Evolutionary conservation across 2,888 invertebrate genomes (phyloP).

Genomic region (Microdon myrmicae): DNA sequence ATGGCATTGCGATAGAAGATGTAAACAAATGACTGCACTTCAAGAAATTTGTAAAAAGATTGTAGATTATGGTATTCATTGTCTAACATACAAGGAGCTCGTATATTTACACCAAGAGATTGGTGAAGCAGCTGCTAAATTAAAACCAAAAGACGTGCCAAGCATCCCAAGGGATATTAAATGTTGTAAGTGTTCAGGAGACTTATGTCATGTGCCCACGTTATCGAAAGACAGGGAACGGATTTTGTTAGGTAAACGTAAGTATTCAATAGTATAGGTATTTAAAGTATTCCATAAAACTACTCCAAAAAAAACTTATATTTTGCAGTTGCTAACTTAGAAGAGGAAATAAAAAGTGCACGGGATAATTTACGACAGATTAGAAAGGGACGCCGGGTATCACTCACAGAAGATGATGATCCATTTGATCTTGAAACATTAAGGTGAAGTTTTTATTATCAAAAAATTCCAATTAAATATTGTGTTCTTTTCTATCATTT

Average conservation of each 20-base stretch:
- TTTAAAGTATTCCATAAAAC: background rate
- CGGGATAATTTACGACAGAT: conserved; percentile 57
- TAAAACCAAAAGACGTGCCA: conserved; percentile 53
- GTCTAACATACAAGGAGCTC: conserved; percentile 58
- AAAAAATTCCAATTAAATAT: no score
- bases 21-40: conserved; percentile 52
- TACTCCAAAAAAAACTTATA: background rate
- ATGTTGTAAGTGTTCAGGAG: conserved; percentile 60
- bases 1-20: conserved; percentile 57
- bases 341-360: conserved; percentile 60
- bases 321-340: conserved; percentile 58
- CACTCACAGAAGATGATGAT: conserved; percentile 6
- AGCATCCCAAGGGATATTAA: conserved; percentile 26
- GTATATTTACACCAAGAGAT: conserved; percentile 61
- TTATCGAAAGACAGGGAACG: conserved; percentile 58
- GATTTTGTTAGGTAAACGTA: conserved; percentile 60
- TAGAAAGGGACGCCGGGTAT: conserved; percentile 41
- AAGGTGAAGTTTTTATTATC: conserved; percentile 20
- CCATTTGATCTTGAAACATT: conserved; percentile 22
- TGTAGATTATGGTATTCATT: conserved; percentile 59
- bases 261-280: background rate
- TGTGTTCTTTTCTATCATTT: no score
- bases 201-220: conserved; percentile 55
- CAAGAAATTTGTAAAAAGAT: conserved; percentile 61
- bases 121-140: conserved; percentile 58